Percentiles rank a stretch among this genome's conserved stretches.
Evolutionary conservation across 2,113 vertebrate species (phyloP).

Genomic region (human): DNA sequence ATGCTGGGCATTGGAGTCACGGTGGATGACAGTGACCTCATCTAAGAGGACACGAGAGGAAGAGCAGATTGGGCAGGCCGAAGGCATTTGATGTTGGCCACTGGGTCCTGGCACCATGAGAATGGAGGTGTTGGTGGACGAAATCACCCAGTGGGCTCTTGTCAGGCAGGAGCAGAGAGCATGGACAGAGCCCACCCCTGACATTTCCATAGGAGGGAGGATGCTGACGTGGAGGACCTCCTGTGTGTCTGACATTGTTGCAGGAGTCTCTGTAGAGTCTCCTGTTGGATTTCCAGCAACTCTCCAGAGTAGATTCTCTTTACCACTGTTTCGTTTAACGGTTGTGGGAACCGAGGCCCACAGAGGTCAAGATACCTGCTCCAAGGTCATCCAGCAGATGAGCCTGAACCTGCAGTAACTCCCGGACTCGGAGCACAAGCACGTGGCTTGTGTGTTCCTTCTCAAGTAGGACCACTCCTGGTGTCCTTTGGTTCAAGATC

Average conservation of each 20-base stretch:
- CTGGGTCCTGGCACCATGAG: neutral
- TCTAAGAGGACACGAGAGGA: neutral
- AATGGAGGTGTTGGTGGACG: accelerated
- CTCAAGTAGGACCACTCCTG: neutral
- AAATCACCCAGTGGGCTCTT: accelerated
- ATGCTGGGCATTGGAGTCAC: neutral
- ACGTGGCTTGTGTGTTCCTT: accelerated
- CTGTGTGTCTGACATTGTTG: accelerated
- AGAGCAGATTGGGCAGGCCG: neutral
- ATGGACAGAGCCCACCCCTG: neutral
- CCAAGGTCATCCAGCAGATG: accelerated
- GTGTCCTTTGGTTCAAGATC: neutral
- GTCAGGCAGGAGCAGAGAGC: accelerated
- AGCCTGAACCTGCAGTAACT: neutral
- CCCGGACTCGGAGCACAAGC: accelerated
- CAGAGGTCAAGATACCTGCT: neutral
- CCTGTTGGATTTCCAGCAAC: neutral
- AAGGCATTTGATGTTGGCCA: accelerated
- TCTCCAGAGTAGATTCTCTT: neutral
- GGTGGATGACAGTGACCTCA: neutral
- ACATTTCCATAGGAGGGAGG: accelerated
- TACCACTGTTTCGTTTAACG: neutral
- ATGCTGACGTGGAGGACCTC: neutral
- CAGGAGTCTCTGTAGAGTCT: neutral
- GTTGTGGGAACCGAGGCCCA: neutral